These are phyloP conservation scores for Nephila pilipes DNA, from an alignment of 1,140 invertebrate genomes.

Conservation along the genomic window DNA sequence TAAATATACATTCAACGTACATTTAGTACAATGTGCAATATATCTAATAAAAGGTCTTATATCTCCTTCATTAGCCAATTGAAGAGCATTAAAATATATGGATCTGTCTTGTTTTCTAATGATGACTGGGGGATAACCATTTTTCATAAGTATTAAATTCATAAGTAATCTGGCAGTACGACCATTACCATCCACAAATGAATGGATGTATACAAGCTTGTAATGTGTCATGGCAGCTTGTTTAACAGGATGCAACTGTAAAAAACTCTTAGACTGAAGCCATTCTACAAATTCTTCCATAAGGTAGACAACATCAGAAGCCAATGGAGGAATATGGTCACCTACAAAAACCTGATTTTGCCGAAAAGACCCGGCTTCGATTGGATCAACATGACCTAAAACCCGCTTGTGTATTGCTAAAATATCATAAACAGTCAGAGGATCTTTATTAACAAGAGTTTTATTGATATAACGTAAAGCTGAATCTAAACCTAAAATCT, in stretches of 20 bases:
- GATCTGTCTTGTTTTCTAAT: conserved; percentile 93
- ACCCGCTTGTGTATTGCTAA: conserved; percentile 96
- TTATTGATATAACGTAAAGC: conserved; percentile 97
- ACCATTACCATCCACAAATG: conserved; percentile 96
- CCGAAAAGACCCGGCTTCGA: conserved; percentile 86
- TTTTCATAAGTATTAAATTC: conserved; percentile 98
- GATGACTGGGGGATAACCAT: conserved; percentile 98
- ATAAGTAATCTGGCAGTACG: conserved; percentile 96
- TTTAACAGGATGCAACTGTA: conserved; percentile 92
- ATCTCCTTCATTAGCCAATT: conserved; percentile 95
- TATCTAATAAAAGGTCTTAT: conserved; percentile 96
- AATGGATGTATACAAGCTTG: conserved; percentile 97
- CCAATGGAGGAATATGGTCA: conserved; percentile 92
- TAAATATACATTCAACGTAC: conserved; percentile 95
- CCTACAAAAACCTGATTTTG: conserved; percentile 91
- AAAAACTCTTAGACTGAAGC: conserved; percentile 91
- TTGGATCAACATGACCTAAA: conserved; percentile 94
- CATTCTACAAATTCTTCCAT: conserved; percentile 95
- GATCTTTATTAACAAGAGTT: conserved; percentile 87
- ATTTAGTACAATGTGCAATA: conserved; percentile 95
- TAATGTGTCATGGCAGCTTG: conserved; percentile 97
- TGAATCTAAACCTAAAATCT: conserved; percentile 95
- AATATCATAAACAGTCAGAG: conserved; percentile 92
- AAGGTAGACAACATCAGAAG: conserved; percentile 88
- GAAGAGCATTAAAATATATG: conserved; percentile 90